phyloP scores from a whole-genome alignment of 2,888 invertebrate species.

The Kryphioiulus occultus region DNA sequence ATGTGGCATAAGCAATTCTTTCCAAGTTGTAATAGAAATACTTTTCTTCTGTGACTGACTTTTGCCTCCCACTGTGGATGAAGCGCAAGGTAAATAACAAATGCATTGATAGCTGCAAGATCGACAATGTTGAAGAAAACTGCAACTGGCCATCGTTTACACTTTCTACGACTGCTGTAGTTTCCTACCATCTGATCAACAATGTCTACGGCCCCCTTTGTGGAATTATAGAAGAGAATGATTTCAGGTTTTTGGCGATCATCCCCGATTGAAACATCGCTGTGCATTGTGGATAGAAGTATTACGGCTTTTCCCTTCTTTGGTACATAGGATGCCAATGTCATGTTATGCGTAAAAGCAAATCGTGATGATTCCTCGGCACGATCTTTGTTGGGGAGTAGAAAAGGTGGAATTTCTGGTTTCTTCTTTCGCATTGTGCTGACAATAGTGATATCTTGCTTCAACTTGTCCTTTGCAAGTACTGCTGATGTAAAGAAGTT shows the following conservation, averaged over 20 bases:
- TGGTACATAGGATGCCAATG: conserved; percentile 35
- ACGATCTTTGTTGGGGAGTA: background rate
- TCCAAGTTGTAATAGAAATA: background rate
- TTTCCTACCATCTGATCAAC: conserved; percentile 36
- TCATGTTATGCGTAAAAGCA: background rate
- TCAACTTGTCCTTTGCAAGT: background rate
- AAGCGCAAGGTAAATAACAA: background rate
- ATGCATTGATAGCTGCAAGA: conserved; percentile 10
- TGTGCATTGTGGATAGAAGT: conserved; percentile 22
- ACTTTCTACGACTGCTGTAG: background rate
- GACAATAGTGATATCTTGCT: background rate
- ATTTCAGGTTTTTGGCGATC: background rate
- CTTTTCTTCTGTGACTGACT: background rate
- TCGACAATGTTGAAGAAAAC: background rate
- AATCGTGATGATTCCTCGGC: background rate
- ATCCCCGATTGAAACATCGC: background rate
- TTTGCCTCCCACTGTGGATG: background rate
- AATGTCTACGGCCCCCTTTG: background rate
- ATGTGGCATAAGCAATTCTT: background rate
- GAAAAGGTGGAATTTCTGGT: conserved; percentile 14
- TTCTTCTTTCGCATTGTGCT: background rate
- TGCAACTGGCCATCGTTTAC: conserved; percentile 24
- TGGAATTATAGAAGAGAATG: background rate
- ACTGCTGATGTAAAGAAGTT: background rate
- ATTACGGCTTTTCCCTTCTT: background rate